Percentiles rank a stretch among this genome's conserved stretches.
phyloP scores from a whole-genome alignment of 92 coral and sea anemone species.

The Palythoa heliodiscus region DNA sequence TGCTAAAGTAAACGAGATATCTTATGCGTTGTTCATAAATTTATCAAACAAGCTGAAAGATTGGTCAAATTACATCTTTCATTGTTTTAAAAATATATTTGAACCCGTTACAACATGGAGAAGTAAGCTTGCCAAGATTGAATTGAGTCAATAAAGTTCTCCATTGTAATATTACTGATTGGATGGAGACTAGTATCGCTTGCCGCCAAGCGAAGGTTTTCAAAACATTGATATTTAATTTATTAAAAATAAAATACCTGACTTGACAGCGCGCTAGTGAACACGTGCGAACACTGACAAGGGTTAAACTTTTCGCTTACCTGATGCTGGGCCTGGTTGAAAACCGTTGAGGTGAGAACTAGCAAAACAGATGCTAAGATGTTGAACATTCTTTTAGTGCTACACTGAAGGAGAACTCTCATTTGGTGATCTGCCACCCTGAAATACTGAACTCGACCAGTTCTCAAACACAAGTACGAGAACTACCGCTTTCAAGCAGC shows the following conservation, averaged over 20 bases:
- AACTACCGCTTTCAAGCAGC: neutral
- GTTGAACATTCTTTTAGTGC: constrained; percentile 2
- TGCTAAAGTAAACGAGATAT: neutral
- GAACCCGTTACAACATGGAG: neutral
- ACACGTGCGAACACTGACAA: constrained; percentile 31
- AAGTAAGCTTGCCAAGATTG: neutral
- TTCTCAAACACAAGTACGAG: neutral
- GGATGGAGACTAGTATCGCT: neutral
- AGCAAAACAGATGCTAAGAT: neutral
- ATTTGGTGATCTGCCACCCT: neutral
- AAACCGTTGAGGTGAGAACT: neutral
- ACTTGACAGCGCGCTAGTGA: neutral
- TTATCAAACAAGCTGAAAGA: constrained; percentile 15
- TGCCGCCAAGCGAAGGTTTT: neutral
- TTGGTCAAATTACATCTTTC: neutral
- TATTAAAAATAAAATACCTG: neutral
- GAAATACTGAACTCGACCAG: neutral
- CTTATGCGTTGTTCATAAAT: neutral
- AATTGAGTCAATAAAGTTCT: neutral
- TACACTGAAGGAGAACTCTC: neutral
- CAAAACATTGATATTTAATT: neutral
- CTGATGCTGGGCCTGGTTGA: constrained; percentile 4
- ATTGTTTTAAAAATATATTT: neutral
- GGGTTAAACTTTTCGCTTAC: constrained; percentile 1
- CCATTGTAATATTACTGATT: too few relatives aligned